Conservation (phyloP, 2,797 vertebrate species). For the Menidia menidia region DNA sequence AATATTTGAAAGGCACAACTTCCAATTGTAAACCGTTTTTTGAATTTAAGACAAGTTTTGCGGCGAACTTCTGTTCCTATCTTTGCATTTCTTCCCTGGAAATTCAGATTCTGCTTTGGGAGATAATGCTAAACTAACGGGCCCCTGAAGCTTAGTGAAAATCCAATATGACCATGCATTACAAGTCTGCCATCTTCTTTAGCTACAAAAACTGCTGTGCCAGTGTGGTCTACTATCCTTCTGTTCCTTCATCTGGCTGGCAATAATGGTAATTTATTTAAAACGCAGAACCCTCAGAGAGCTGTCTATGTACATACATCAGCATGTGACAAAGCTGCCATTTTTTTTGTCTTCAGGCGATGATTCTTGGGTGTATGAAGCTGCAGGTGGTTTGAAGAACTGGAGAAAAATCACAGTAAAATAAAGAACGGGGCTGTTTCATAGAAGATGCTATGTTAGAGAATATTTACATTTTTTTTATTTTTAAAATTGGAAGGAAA, state of each 20-base stretch:
- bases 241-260: conserved; percentile 23
- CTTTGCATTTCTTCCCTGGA: conserved; percentile 2
- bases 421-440: conserved; percentile 16
- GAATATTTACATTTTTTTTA: not conserved
- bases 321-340: conserved; percentile 31
- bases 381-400: conserved; percentile 48
- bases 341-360: conserved; percentile 31
- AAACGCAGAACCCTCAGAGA: conserved; percentile 34
- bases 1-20: conserved; percentile 11
- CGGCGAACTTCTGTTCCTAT: not conserved
- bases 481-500: not conserved
- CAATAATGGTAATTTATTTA: conserved; percentile 32
- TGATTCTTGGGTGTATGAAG: conserved; percentile 13
- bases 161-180: conserved; percentile 29
- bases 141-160: conserved; percentile 35
- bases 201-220: conserved; percentile 15
- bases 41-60: conserved; percentile 36
- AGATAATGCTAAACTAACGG: not conserved
- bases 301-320: conserved; percentile 46
- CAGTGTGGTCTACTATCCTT: conserved; percentile 30
- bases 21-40: conserved; percentile 26
- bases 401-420: conserved; percentile 12
- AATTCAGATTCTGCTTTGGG: conserved; percentile 21
- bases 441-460: conserved; percentile 8
- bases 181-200: conserved; percentile 33